Evolutionary conservation across 2,113 vertebrate genomes (phyloP).

Genomic region (Plotosus lineatus): DNA sequence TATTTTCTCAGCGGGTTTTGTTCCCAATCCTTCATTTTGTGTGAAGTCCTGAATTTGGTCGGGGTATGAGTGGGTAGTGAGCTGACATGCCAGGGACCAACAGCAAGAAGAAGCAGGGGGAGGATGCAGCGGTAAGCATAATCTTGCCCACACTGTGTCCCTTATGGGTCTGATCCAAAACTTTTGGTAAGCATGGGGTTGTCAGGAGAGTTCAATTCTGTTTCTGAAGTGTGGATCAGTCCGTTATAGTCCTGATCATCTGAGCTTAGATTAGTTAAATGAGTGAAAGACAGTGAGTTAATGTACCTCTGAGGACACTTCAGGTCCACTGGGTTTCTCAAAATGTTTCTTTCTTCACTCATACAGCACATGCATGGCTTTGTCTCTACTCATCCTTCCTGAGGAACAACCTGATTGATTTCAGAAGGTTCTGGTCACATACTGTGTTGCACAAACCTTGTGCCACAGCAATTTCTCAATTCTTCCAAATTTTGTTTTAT

Average conservation of each 20-base stretch:
- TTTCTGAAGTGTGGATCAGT: background rate
- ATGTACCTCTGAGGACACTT: background rate
- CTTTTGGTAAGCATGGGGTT: background rate
- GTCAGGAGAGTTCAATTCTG: background rate
- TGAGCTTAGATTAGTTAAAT: background rate
- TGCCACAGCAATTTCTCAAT: too few species aligned
- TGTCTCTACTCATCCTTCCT: background rate
- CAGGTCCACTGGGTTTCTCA: background rate
- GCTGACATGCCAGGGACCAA: constrained; percentile 52
- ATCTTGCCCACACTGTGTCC: constrained; percentile 7
- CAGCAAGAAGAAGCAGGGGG: constrained; percentile 55
- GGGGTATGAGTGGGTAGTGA: background rate
- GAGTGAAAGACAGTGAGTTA: background rate
- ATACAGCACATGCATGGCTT: background rate
- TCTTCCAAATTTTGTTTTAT: too few species aligned
- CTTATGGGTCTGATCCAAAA: background rate
- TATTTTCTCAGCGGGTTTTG: background rate
- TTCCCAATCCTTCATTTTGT: background rate
- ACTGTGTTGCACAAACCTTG: too few species aligned
- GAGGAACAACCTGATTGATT: background rate
- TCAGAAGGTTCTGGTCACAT: background rate
- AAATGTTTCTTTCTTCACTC: background rate
- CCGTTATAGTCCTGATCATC: too few species aligned
- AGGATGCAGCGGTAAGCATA: constrained; percentile 63
- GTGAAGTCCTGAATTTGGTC: background rate